These are phyloP conservation scores for Protaetia brevitarsis DNA, from an alignment of 1,140 invertebrate genomes.

Conservation along the genomic window DNA sequence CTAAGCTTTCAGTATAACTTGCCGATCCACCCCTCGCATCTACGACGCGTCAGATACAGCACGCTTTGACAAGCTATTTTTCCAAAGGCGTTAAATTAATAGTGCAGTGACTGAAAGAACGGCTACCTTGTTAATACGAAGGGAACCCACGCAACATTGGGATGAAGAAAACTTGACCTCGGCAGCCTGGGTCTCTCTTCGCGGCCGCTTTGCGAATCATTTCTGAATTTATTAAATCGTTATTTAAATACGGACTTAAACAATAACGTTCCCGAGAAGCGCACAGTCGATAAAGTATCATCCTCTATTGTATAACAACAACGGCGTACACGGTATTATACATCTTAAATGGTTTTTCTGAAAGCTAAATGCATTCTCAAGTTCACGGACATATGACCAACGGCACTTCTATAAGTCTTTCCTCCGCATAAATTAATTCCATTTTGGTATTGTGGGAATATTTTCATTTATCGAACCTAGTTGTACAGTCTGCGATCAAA, in stretches of 20 bases:
- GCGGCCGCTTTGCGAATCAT: conserved; percentile 29
- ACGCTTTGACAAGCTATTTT: conserved; percentile 30
- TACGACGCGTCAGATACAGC: conserved; percentile 12
- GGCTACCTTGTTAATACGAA: conserved; percentile 41
- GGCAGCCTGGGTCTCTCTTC: conserved; percentile 29
- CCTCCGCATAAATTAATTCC: neutral
- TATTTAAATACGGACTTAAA: conserved; percentile 23
- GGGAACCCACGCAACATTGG: conserved; percentile 35
- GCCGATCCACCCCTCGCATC: neutral
- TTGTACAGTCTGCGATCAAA: too few species aligned
- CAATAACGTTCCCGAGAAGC: conserved; percentile 13
- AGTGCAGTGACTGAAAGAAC: conserved; percentile 41
- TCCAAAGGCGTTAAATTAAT: conserved; percentile 43
- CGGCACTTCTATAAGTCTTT: neutral
- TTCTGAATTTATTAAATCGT: conserved; percentile 28
- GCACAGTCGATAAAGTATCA: conserved; percentile 20
- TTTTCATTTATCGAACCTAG: neutral
- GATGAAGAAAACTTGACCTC: conserved; percentile 22
- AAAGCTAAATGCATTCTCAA: conserved; percentile 16
- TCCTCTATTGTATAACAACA: conserved; percentile 19
- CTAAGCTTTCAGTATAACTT: neutral
- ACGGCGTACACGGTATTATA: neutral
- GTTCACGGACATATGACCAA: conserved; percentile 15
- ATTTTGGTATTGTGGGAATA: conserved; percentile 2
- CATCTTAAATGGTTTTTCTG: conserved; percentile 7